A percentile compares a stretch with the other conserved stretches of the same genome.
phyloP scores from a whole-genome alignment of 2,113 vertebrate genomes.

The Galeopterus variegatus region DNA sequence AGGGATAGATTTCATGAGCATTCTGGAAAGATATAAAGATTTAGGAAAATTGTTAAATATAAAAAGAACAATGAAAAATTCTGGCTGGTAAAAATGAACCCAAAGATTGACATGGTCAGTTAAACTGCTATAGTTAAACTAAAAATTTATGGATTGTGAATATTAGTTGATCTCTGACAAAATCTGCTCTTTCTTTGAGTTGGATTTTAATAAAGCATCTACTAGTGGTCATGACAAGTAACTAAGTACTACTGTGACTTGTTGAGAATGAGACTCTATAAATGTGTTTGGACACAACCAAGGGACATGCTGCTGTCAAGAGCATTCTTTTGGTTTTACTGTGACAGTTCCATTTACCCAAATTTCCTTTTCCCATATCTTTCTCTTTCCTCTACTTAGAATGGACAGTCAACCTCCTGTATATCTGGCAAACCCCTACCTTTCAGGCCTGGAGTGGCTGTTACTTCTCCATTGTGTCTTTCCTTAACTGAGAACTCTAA shows the following conservation, averaged over 20 bases:
- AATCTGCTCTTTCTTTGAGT: not conserved
- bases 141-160: not conserved
- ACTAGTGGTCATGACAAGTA: not conserved
- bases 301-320: not conserved
- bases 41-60: not conserved
- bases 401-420: too few species aligned
- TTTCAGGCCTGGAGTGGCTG: not conserved
- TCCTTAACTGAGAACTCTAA: not conserved
- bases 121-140: not conserved
- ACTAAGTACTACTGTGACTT: fast-evolving
- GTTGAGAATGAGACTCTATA: not conserved
- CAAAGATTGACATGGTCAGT: not conserved
- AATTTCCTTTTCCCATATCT: not conserved
- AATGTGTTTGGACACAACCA: not conserved
- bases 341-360: not conserved
- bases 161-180: not conserved
- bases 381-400: not conserved
- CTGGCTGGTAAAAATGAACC: not conserved
- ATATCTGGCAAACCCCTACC: not conserved
- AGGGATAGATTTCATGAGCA: not conserved
- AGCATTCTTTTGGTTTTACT: not conserved
- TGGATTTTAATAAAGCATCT: not conserved
- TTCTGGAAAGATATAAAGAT: not conserved
- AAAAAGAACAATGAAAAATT: not conserved
- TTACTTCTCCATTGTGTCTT: not conserved